A percentile compares a stretch with the other conserved stretches of the same genome.
Evolutionary conservation across 2,113 vertebrate genomes (phyloP).

Genomic region (Rhineura floridana): DNA sequence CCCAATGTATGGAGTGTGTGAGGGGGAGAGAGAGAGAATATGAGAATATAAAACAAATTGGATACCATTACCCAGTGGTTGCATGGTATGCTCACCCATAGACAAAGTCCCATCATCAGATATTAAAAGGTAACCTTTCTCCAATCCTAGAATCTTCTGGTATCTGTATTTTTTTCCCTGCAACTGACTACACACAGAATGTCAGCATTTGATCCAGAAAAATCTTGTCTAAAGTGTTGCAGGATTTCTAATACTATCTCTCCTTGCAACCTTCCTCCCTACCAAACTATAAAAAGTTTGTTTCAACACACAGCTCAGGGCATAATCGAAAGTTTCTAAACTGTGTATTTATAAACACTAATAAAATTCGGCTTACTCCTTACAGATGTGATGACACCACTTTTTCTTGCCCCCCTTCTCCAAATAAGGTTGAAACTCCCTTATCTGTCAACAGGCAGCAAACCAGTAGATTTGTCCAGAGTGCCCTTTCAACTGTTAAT

Average conservation of each 20-base stretch:
- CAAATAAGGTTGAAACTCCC: background rate
- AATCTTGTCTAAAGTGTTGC: background rate
- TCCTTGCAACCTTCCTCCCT: background rate
- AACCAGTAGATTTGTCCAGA: background rate
- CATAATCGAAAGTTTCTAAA: background rate
- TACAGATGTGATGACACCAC: background rate
- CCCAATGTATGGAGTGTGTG: no score
- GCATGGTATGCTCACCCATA: no score
- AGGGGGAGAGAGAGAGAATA: no score
- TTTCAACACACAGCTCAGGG: background rate
- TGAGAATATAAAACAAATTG: no score
- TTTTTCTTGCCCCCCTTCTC: background rate
- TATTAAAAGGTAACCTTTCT: no score
- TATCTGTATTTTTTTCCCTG: no score
- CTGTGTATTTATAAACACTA: slow-evolving; percentile 11
- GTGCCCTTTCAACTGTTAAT: background rate
- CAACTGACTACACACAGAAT: no score
- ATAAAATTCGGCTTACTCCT: slow-evolving; percentile 19
- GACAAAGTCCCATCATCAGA: no score
- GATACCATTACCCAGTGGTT: no score
- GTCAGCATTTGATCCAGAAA: no score
- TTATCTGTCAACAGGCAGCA: background rate
- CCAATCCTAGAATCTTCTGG: no score
- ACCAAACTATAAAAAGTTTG: background rate
- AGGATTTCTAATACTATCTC: background rate